Evolutionary conservation across 2,113 vertebrate genomes (phyloP).

Genomic region (Scartelaos histophorus): DNA sequence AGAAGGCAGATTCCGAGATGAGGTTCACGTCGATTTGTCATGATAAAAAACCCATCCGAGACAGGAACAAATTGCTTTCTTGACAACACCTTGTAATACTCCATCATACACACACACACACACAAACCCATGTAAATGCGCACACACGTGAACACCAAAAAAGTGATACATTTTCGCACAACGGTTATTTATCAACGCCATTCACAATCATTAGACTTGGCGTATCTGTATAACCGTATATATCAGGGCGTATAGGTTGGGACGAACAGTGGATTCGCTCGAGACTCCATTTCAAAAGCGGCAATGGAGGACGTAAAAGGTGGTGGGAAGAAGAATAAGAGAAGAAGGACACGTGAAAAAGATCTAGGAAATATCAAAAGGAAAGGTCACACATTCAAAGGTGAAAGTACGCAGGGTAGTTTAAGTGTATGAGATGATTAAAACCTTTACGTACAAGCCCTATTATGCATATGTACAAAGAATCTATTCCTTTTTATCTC

Average conservation of each 20-base stretch:
- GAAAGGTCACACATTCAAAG: constrained; percentile 47
- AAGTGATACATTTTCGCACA: constrained; percentile 35
- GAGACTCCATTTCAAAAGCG: constrained; percentile 27
- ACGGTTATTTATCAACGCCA: constrained; percentile 69
- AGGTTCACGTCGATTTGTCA: constrained; percentile 68
- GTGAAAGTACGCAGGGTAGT: constrained; percentile 23
- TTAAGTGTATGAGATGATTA: constrained; percentile 24
- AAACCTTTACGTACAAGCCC: constrained; percentile 21
- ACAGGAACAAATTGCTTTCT: constrained; percentile 76
- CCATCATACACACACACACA: constrained; percentile 56
- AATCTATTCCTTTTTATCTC: constrained; percentile 14
- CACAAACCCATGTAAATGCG: constrained; percentile 20
- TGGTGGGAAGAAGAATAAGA: constrained; percentile 5
- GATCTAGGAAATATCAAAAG: constrained; percentile 12
- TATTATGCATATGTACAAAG: constrained; percentile 30
- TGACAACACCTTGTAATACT: constrained; percentile 75
- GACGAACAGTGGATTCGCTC: constrained; percentile 29
- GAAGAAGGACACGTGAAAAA: constrained; percentile 8
- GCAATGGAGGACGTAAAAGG: constrained; percentile 14
- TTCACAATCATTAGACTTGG: constrained; percentile 54
- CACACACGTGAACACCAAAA: constrained; percentile 13
- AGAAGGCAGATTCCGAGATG: constrained; percentile 58
- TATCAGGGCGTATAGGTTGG: constrained; percentile 33
- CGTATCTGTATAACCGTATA: constrained; percentile 54
- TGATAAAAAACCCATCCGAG: constrained; percentile 67